Conservation (phyloP, 2,797 vertebrate species). For the Poecile montanus region DNA sequence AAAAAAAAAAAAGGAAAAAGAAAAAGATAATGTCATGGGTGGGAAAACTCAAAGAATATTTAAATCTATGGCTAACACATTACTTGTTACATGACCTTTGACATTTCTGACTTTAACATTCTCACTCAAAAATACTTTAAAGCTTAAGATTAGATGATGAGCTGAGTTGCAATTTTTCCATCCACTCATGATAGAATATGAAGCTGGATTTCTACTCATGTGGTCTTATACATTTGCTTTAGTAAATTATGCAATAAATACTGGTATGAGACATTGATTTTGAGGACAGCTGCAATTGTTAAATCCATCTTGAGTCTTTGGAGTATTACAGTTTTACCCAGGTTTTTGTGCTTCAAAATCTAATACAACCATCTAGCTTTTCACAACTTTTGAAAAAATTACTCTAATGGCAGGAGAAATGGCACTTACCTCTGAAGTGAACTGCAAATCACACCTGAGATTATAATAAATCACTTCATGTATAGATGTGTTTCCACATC, state of each 20-base stretch:
- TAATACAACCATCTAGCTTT: background rate
- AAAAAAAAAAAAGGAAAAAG: conserved; percentile 20
- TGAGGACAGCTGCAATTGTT: background rate
- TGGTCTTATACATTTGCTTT: background rate
- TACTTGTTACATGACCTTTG: background rate
- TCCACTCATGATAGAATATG: background rate
- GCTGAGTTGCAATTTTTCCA: background rate
- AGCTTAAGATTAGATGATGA: background rate
- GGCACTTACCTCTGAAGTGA: background rate
- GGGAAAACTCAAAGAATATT: background rate
- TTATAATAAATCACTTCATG: background rate
- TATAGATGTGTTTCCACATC: background rate
- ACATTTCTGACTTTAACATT: background rate
- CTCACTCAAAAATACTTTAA: background rate
- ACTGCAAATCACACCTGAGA: background rate
- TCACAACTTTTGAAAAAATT: background rate
- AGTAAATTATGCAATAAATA: background rate
- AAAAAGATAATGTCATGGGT: background rate
- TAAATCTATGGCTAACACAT: background rate
- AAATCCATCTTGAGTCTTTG: background rate
- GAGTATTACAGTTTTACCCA: background rate
- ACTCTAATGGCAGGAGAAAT: background rate
- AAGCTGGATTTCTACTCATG: background rate
- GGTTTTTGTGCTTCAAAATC: background rate
- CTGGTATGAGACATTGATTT: background rate